phyloP scores from a whole-genome alignment of 2,888 invertebrate genomes.

The Ennomos fuscantarius region DNA sequence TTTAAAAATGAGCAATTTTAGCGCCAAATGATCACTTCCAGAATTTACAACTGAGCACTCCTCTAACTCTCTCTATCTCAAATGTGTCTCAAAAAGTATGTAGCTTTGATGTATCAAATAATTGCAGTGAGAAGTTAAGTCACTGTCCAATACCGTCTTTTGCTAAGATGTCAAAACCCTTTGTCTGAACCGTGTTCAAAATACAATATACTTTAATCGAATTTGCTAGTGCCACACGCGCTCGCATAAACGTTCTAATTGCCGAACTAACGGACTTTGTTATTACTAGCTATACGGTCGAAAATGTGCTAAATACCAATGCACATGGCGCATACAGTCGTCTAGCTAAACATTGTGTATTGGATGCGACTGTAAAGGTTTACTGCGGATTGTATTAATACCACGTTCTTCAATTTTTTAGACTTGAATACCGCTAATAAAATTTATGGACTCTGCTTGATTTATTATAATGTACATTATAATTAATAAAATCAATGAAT shows the following conservation, averaged over 20 bases:
- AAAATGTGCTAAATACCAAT: slow-evolving; percentile 35
- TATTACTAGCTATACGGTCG: slow-evolving; percentile 38
- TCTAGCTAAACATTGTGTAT: slow-evolving; percentile 33
- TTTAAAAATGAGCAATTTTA: no score
- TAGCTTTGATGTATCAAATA: slow-evolving; percentile 28
- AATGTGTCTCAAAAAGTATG: no score
- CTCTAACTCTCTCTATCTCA: no score
- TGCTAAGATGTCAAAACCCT: slow-evolving; percentile 53
- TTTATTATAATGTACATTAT: no score
- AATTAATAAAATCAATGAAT: no score
- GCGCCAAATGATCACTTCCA: no score
- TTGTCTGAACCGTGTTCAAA: slow-evolving; percentile 53
- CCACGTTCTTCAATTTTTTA: slow-evolving; percentile 13
- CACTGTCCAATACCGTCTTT: background rate
- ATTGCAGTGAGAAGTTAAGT: slow-evolving; percentile 31
- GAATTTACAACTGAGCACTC: no score
- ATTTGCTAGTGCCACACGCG: slow-evolving; percentile 41
- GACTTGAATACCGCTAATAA: no score
- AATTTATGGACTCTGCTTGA: no score
- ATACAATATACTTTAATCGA: slow-evolving; percentile 52
- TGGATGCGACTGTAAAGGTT: slow-evolving; percentile 21
- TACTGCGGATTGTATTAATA: slow-evolving; percentile 13
- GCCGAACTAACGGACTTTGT: slow-evolving; percentile 38
- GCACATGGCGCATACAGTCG: slow-evolving; percentile 29
- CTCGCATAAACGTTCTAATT: slow-evolving; percentile 37